A percentile compares a stretch with the other conserved stretches of the same genome.
Conservation (phyloP, 2,113 vertebrate genomes). For the Tympanuchus pallidicinctus region DNA sequence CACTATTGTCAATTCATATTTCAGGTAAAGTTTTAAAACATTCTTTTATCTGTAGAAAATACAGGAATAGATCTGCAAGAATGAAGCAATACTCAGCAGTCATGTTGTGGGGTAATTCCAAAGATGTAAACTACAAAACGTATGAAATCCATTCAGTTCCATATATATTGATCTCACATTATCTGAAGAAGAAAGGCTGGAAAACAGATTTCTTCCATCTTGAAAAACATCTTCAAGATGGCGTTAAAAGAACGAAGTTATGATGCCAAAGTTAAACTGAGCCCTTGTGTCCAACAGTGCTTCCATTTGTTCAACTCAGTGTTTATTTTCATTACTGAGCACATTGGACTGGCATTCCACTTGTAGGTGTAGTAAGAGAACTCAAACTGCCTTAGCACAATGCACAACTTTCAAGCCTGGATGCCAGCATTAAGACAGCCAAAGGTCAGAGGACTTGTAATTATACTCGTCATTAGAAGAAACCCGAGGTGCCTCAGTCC, state of each 20-base stretch:
- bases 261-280: neutral
- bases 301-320: neutral
- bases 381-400: neutral
- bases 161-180: neutral
- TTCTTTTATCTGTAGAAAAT: neutral
- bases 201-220: neutral
- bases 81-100: neutral
- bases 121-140: neutral
- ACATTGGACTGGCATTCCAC: conserved; percentile 38
- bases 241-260: neutral
- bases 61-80: neutral
- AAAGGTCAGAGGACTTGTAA: conserved; percentile 57
- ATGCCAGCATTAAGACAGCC: conserved; percentile 42
- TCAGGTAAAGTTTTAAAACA: neutral
- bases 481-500: neutral
- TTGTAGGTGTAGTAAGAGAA: conserved; percentile 54
- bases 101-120: neutral
- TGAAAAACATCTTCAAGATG: neutral
- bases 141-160: neutral
- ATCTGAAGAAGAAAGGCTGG: neutral
- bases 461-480: neutral
- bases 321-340: conserved; percentile 55
- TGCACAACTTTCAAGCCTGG: conserved; percentile 3
- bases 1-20: neutral
- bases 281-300: neutral